Conservation (phyloP, 2,888 invertebrate species). For the Chloroclystis v-ata region DNA sequence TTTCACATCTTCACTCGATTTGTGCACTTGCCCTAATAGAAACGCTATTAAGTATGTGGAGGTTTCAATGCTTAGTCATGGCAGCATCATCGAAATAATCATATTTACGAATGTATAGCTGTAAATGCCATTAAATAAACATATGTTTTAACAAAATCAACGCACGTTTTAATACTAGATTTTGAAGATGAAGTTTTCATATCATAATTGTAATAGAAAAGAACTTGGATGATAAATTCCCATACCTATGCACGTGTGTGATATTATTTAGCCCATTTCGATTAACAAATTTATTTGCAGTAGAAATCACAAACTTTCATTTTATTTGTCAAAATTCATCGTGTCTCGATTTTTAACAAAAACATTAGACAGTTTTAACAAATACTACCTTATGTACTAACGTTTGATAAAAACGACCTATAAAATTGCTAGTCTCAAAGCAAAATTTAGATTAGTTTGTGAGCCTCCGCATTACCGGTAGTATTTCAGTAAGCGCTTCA, state of each 20-base stretch:
- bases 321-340: constrained; percentile 11
- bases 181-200: neutral
- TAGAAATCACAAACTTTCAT: constrained; percentile 48
- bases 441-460: constrained; percentile 26
- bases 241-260: constrained; percentile 47
- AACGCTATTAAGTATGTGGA: constrained; percentile 1
- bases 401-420: constrained; percentile 25
- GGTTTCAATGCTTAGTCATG: constrained; percentile 11
- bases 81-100: neutral
- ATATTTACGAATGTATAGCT: neutral
- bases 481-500: constrained; percentile 23
- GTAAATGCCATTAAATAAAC: neutral
- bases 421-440: constrained; percentile 72
- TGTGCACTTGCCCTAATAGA: neutral
- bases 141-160: constrained; percentile 3
- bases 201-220: constrained; percentile 2
- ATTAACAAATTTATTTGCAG: constrained; percentile 52
- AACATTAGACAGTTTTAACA: constrained; percentile 22
- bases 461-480: constrained; percentile 10
- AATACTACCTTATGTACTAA: constrained; percentile 34
- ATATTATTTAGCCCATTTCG: constrained; percentile 40
- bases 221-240: constrained; percentile 6
- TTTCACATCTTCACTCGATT: neutral
- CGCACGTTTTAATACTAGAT: constrained; percentile 4
- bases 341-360: constrained; percentile 16